Base-by-base conservation (phyloP, 2,797 vertebrate genomes). In the Chromobotia macracanthus region DNA sequence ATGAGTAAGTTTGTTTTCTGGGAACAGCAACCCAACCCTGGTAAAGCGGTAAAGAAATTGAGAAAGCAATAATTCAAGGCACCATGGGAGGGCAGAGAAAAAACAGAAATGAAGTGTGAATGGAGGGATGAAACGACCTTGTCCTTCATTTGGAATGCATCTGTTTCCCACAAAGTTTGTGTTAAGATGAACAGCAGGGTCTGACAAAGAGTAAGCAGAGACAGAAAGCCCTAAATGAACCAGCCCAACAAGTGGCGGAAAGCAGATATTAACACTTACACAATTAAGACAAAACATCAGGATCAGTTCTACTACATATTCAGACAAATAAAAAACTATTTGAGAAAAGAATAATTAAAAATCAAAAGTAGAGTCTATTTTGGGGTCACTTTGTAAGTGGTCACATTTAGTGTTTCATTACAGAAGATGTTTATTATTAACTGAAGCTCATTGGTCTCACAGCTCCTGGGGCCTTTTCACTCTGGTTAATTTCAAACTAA, bases 171-270 rank as follows among this genome's bases (percentile, higher is more conserved):
- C 70, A 94, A 94, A 94, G 64, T 90, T 85, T 82, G 90, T 83
- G 86, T 95, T 95, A 92, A 92, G 88, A 83, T 0, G 86, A 77
- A 95, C 85, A 35, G 90, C 94, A 44, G 94, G 93, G 72, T 94
- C 94, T 94, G 88, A 89, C 88, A 86, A 85, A 86, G 55, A 5
- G 60, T 58, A 48, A 72, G 69, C n/a, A 89, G 25, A 86, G 60
- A 84, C 75, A 89, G 58, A 80, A 63, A 7, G 46, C 73, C 67
- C 64, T 76, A 16, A 73, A 56, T 46, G n/a, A 77, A 41, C 70
- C 64, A 74, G 44, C 76, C 81, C n/a, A n/a, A 83, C 58, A 21
- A 89, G 13, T 80, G 64, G 86, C 74, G 51, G 38, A 7, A 56
- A 61, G 56, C 15, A 2, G 63, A 56, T n/a, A 66, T 70, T 60